A percentile compares a stretch with the other conserved stretches of the same genome.
These are phyloP conservation scores for Drosophila nebulosa DNA, from an alignment of 1,140 invertebrate genomes.

Conservation along the genomic window DNA sequence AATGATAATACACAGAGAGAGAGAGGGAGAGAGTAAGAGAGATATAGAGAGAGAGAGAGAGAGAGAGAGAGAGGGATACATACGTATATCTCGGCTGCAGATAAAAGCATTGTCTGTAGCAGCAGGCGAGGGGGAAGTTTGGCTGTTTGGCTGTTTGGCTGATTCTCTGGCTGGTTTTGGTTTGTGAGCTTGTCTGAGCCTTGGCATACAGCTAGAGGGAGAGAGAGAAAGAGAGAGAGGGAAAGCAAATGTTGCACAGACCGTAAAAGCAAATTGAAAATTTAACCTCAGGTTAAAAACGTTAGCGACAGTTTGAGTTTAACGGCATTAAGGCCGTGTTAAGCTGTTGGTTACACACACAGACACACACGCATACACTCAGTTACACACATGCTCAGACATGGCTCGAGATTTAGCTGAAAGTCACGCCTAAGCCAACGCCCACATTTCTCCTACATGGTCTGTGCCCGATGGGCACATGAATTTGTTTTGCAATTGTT, in stretches of 20 bases:
- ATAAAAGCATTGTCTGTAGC: constrained; percentile 49
- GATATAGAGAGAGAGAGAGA: not conserved
- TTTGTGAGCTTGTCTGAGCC: constrained; percentile 43
- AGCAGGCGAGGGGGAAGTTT: constrained; percentile 6
- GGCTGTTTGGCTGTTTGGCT: constrained; percentile 5
- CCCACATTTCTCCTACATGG: constrained; percentile 35
- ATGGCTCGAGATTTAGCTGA: constrained; percentile 29
- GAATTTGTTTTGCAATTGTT: constrained; percentile 65
- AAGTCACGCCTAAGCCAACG: constrained; percentile 45
- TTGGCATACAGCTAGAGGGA: not conserved
- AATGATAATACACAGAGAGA: constrained; percentile 39
- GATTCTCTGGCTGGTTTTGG: constrained; percentile 16
- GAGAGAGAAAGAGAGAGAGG: not conserved
- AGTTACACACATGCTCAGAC: constrained; percentile 21
- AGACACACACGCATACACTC: constrained; percentile 12
- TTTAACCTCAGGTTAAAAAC: constrained; percentile 78
- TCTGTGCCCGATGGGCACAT: constrained; percentile 38
- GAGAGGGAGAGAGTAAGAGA: not conserved
- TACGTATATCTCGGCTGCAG: constrained; percentile 14
- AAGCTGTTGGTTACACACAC: constrained; percentile 69
- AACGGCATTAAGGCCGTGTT: constrained; percentile 75
- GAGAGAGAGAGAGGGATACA: not conserved
- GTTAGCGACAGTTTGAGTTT: constrained; percentile 77
- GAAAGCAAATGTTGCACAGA: constrained; percentile 17
- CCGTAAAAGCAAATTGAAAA: constrained; percentile 74